These are phyloP conservation scores for Sus cebifrons DNA, from an alignment of 2,797 vertebrate species.

Conservation along the genomic window DNA sequence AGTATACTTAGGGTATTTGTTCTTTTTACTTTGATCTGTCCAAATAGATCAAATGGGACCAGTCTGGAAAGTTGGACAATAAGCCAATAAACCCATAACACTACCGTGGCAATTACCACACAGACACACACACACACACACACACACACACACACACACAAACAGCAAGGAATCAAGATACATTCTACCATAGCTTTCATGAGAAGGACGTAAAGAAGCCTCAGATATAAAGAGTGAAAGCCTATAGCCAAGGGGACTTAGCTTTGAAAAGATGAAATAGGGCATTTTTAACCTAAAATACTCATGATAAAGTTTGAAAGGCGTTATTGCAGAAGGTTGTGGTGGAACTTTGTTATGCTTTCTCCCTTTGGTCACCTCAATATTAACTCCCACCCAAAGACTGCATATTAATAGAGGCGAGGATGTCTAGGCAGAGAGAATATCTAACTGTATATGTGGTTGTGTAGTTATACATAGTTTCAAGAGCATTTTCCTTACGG, in stretches of 20 bases:
- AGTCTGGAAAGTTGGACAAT: not conserved
- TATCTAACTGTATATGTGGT: too few relatives aligned
- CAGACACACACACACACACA: too few relatives aligned
- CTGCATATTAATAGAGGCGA: not conserved
- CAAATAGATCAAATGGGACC: not conserved
- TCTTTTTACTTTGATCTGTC: too few relatives aligned
- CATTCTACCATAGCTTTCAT: not conserved
- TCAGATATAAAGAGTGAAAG: not conserved
- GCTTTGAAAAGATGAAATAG: not conserved
- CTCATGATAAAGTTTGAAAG: not conserved
- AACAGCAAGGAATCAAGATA: not conserved
- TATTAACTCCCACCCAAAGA: not conserved
- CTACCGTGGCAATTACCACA: not conserved
- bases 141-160: not conserved
- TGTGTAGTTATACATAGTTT: not conserved
- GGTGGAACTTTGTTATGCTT: not conserved
- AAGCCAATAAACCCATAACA: not conserved
- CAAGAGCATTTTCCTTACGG: not conserved
- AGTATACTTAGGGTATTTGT: too few relatives aligned
- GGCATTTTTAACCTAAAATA: not conserved
- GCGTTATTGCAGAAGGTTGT: not conserved
- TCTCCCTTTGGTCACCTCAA: not conserved
- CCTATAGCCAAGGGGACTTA: not conserved
- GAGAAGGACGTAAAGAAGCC: not conserved
- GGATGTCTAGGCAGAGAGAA: too few relatives aligned